Percentiles rank a stretch among this genome's conserved stretches.
Conservation (phyloP, 1,140 invertebrate genomes). For the Palaemon carinicauda region DNA sequence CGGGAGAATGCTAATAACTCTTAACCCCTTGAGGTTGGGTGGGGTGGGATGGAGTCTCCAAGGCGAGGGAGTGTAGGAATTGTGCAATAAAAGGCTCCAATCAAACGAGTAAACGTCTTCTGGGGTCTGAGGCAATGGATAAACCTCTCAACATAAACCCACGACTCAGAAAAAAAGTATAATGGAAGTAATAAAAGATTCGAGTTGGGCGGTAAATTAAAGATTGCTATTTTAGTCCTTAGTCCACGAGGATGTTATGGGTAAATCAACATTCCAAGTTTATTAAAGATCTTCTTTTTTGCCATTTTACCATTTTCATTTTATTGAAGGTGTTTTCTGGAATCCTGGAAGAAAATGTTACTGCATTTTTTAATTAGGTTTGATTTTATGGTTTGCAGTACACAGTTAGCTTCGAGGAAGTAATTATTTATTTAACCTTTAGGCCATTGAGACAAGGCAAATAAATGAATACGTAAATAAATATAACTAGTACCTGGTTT, state of each 20-base stretch:
- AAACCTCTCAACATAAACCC: constrained; percentile 5
- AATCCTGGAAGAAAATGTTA: background rate
- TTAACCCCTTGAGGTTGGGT: background rate
- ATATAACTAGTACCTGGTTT: too few relatives aligned
- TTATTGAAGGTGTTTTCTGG: background rate
- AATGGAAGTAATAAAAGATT: constrained; percentile 23
- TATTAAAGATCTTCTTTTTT: constrained; percentile 16
- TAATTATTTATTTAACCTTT: too few relatives aligned
- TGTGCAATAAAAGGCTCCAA: background rate
- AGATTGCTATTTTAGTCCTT: background rate
- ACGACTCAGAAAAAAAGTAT: constrained; percentile 13
- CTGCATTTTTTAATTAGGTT: too few relatives aligned
- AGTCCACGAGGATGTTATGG: background rate
- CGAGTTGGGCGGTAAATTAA: constrained; percentile 22
- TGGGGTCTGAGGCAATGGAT: background rate
- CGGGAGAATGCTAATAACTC: background rate
- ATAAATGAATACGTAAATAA: too few relatives aligned
- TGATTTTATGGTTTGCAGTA: too few relatives aligned
- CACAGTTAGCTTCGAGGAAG: too few relatives aligned
- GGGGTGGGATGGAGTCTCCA: background rate
- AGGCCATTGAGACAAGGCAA: too few relatives aligned
- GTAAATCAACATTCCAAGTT: background rate
- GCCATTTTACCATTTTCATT: background rate
- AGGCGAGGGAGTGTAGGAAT: background rate
- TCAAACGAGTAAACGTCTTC: background rate